Base-by-base conservation (phyloP, 2,888 invertebrate genomes). In the Parascotia fuliginaria region DNA sequence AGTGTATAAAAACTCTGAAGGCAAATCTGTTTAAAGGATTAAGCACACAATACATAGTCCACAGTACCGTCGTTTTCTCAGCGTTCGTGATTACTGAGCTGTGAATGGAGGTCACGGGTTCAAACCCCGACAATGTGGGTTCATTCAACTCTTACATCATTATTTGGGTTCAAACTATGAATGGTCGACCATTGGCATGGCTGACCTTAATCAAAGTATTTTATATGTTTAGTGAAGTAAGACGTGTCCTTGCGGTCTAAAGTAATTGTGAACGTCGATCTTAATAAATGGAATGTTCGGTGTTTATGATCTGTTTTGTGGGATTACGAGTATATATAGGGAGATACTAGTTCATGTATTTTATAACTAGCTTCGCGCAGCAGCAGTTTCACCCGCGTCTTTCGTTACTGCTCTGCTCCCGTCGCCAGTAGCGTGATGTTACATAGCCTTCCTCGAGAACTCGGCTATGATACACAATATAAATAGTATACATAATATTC, bases 31-130 rank as follows among this genome's bases (percentile, higher is more conserved):
- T 14, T n/a, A n/a, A 34, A 34, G 19, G 3, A 19, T 34, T 16
- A 16, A 16, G 9, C 13, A 44, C 38, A 65, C 52, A 52, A 44
- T 52, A 32, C 42, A 42, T 33, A 63, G 42, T 37, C 43, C 32
- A 51, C 51, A 44, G 44, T 44, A 52, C 49, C 42, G 46, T 50
- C 27, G 43, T 32, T 22, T 38, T 46, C 40, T 42, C 34, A 44
- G 45, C 29, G 38, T 46, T 55, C 49, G 55, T 74, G 77, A 61
- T 70, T 73, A 67, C 60, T 75, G 63, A 73, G 58, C 75, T 74
- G 79, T 76, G 74, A 77, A 77, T 74, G 51, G 75, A 75, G 82
- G 82, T 81, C 79, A 75, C 56, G 69, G 70, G 81, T 77, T 80
- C 79, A 77, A 65, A 58, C 60, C 70, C 60, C 67, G 64, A 73